These are phyloP conservation scores for Melanogrammus aeglefinus DNA, from an alignment of 2,797 vertebrate species.

Conservation along the genomic window DNA sequence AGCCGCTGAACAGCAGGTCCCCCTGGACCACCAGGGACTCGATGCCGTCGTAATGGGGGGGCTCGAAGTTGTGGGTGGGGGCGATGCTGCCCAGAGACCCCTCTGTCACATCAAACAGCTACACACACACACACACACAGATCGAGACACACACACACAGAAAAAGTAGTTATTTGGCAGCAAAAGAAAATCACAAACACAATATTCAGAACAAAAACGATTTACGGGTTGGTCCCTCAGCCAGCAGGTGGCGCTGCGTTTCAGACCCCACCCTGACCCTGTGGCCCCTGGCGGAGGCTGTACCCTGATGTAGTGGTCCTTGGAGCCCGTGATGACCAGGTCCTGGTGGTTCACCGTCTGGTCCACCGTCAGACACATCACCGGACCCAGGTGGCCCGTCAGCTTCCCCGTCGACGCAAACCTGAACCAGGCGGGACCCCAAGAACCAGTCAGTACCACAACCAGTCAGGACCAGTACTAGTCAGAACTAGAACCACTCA, in stretches of 20 bases:
- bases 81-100: slow-evolving; percentile 87
- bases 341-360: slow-evolving; percentile 87
- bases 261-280: not conserved
- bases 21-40: slow-evolving; percentile 92
- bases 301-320: slow-evolving; percentile 96
- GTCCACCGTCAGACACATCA: slow-evolving; percentile 98
- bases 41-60: slow-evolving; percentile 97
- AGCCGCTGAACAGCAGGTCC: slow-evolving; percentile 92
- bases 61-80: slow-evolving; percentile 94
- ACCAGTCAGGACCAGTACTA: no score
- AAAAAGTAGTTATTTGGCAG: not conserved
- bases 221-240: no score
- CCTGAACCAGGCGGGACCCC: slow-evolving; percentile 58
- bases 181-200: no score
- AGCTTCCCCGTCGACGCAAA: slow-evolving; percentile 96
- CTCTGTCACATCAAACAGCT: slow-evolving; percentile 96
- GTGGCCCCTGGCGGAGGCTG: not conserved
- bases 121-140: slow-evolving; percentile 40
- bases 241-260: no score
- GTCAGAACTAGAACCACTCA: no score
- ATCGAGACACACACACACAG: slow-evolving; percentile 6
- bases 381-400: slow-evolving; percentile 90
- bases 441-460: no score
- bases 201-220: no score
- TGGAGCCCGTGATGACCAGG: slow-evolving; percentile 94